Base-by-base conservation (phyloP, 2,797 vertebrate species). In the Xiphophorus birchmanni region DNA sequence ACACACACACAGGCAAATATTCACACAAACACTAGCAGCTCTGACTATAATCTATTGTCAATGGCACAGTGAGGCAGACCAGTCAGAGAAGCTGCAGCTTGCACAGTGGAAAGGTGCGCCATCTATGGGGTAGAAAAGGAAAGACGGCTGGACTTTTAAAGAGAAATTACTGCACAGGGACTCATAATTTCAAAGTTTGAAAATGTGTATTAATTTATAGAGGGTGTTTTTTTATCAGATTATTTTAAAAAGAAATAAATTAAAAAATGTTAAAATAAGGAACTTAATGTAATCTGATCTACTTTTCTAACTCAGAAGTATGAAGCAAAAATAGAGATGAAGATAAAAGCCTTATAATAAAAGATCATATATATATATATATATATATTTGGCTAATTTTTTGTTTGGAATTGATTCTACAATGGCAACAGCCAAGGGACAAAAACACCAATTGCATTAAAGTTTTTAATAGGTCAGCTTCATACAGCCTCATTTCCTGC, bases 1-100 rank as follows among this genome's bases (percentile, higher is more conserved):
- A 79, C 42, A 72, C 47, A 78, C 37, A 78, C 48, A 56, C 54
- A 56, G 44, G 71, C 45, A 76, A 29, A 71, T 21, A 78, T 23
- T 40, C 74, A 75, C 72, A 77, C 78, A 78, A 74, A 78, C 60
- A 76, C 75, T 45, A 74, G 78, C 84, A 87, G 82, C 82, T 84
- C 81, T 86, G 90, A 88, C 86, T 88, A 26, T 52, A 88, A 93
- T 91, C 88, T 90, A 91, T 87, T 90, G 86, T 88, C 84, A 90
- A 89, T 84, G 85, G 77, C 72, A 82, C 79, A 85, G 86, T 3
- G 40, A 86, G 80, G 85, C 85, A 89, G 88, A 86, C 76, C 77
- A 76, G 81, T 74, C 75, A 79, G 79, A 79, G 76, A 65, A 65
- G 71, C 74, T 82, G 77, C 48, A 54, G 56, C 7, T 80, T 26